These are phyloP conservation scores for Smittia sp. DNA, from an alignment of 2,888 invertebrate genomes.

Conservation along the genomic window DNA sequence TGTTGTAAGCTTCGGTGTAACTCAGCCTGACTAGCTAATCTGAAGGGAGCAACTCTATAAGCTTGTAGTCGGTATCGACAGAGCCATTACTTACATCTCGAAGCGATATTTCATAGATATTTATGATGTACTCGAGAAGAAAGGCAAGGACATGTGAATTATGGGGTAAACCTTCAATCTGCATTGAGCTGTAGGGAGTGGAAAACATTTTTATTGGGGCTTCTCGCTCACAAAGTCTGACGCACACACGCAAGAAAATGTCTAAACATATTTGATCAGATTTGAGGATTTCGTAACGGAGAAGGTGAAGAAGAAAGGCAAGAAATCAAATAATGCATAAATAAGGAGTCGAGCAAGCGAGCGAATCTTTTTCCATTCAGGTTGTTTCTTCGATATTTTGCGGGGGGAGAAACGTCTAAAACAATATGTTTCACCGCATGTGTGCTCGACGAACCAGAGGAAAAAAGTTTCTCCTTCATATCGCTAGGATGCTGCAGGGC, in stretches of 20 bases:
- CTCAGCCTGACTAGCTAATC: no score
- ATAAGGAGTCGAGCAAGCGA: not conserved
- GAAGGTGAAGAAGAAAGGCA: not conserved
- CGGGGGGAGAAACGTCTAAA: not conserved
- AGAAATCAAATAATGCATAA: slow-evolving; percentile 15
- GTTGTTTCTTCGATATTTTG: not conserved
- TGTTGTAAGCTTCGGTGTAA: no score
- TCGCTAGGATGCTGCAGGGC: not conserved
- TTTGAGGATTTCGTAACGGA: not conserved
- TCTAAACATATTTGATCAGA: not conserved
- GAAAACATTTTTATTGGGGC: not conserved
- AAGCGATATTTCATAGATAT: not conserved
- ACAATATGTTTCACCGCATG: slow-evolving; percentile 25
- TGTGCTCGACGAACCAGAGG: not conserved
- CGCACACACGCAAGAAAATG: no score
- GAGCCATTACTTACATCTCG: not conserved
- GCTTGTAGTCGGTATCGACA: not conserved
- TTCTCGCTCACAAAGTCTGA: not conserved
- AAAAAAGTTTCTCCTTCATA: slow-evolving; percentile 2
- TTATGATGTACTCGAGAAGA: not conserved
- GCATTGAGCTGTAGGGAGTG: slow-evolving; percentile 8
- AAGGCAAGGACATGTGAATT: not conserved
- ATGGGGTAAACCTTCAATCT: not conserved
- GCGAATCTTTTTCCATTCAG: not conserved
- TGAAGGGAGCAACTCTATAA: no score